phyloP scores from a whole-genome alignment of 2,113 vertebrate species.

The Chaenocephalus aceratus region DNA sequence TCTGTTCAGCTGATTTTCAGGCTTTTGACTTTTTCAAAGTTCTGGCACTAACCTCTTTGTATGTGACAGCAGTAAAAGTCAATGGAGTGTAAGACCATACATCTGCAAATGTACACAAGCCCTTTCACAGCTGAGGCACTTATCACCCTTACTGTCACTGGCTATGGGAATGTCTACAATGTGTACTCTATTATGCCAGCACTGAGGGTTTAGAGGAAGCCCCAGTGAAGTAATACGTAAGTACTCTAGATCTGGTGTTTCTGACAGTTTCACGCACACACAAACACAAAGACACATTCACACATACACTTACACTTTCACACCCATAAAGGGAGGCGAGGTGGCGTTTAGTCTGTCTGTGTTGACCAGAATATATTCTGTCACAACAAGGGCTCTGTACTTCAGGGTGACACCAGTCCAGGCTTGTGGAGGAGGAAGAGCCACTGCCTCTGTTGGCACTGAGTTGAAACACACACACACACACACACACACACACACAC shows the following conservation, averaged over 20 bases:
- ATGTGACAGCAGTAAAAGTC: slow-evolving; percentile 36
- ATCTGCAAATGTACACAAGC: slow-evolving; percentile 34
- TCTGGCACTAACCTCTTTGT: slow-evolving; percentile 15
- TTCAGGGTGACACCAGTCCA: slow-evolving; percentile 31
- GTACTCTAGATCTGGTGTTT: slow-evolving; percentile 28
- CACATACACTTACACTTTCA: slow-evolving; percentile 4
- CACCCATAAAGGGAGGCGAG: slow-evolving; percentile 39
- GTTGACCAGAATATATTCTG: slow-evolving; percentile 21
- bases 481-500: neutral
- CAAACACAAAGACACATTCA: neutral
- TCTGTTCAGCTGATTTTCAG: slow-evolving; percentile 10
- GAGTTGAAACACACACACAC: neutral
- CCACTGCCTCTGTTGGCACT: neutral
- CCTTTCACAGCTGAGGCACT: slow-evolving; percentile 38
- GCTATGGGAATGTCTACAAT: slow-evolving; percentile 25
- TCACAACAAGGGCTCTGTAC: slow-evolving; percentile 34
- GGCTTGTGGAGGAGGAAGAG: slow-evolving; percentile 36
- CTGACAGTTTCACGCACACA: slow-evolving; percentile 7
- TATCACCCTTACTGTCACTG: slow-evolving; percentile 38
- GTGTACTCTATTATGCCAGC: slow-evolving; percentile 34
- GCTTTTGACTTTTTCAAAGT: slow-evolving; percentile 5
- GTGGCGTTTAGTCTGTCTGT: slow-evolving; percentile 55
- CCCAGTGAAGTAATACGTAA: slow-evolving; percentile 5
- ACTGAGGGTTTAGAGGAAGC: slow-evolving; percentile 17
- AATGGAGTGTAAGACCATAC: slow-evolving; percentile 17